Percentiles rank a stretch among this genome's conserved stretches.
Conservation (phyloP, 2,113 vertebrate species). For the Varanus komodoensis region DNA sequence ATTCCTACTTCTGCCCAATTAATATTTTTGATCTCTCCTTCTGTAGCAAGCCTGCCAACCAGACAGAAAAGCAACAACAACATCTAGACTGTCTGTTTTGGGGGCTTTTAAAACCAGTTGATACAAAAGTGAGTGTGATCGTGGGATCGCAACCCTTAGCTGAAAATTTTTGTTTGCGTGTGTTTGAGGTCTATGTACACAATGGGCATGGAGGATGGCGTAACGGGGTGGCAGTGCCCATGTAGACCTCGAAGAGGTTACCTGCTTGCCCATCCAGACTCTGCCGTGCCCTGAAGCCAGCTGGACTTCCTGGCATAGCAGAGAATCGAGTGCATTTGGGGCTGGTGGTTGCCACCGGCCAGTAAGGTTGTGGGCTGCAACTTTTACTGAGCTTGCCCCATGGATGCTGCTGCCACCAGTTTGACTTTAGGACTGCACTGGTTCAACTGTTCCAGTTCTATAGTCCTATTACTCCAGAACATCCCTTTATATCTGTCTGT, state of each 20-base stretch:
- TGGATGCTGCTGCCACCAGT: no score
- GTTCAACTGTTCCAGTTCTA: not conserved
- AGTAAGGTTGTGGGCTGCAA: not conserved
- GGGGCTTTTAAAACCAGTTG: not conserved
- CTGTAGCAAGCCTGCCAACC: not conserved
- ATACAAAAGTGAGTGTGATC: not conserved
- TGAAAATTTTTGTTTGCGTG: not conserved
- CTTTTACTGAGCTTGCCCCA: not conserved
- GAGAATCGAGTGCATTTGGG: not conserved
- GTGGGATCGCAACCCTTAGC: not conserved
- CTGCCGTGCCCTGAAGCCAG: not conserved
- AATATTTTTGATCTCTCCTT: not conserved
- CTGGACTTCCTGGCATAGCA: not conserved
- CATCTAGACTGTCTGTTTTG: not conserved
- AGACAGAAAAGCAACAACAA: not conserved
- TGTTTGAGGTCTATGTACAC: no score
- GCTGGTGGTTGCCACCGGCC: not conserved
- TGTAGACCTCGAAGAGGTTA: not conserved
- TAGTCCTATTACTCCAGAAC: not conserved
- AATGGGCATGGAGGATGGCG: no score
- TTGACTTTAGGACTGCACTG: not conserved
- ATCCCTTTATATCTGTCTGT: no score
- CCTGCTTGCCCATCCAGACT: no score
- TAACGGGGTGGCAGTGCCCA: not conserved
- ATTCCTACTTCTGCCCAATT: not conserved